These are phyloP conservation scores for Drosophila lowei DNA, from an alignment of 1,140 invertebrate genomes.

Conservation along the genomic window DNA sequence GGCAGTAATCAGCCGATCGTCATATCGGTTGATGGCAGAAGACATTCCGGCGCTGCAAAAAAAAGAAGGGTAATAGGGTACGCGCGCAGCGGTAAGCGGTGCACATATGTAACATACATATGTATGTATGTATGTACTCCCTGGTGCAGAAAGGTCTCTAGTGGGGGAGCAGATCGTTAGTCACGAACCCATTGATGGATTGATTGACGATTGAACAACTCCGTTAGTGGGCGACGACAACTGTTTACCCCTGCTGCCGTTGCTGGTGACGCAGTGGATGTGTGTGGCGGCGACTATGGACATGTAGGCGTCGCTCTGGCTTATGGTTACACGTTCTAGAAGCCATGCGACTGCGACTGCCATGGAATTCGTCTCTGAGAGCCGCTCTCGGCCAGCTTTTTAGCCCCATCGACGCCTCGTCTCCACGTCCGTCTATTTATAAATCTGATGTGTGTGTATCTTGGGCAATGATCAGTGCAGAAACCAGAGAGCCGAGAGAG, in stretches of 20 bases:
- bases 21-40: conserved; percentile 15
- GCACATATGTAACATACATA: no score
- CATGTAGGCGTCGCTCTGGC: conserved; percentile 38
- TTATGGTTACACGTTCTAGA: conserved; percentile 57
- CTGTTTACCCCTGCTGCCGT: conserved; percentile 19
- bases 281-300: conserved; percentile 25
- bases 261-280: conserved; percentile 35
- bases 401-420: conserved; percentile 14
- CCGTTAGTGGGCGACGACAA: conserved; percentile 30
- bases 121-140: no score
- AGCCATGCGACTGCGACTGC: conserved; percentile 65
- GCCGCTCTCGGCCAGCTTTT: conserved; percentile 36
- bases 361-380: conserved; percentile 54
- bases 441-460: conserved; percentile 77
- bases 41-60: conserved; percentile 24
- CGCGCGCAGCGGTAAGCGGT: no score
- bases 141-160: neutral
- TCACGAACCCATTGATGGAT: conserved; percentile 28
- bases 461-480: conserved; percentile 26
- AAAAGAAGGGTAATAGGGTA: neutral
- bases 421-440: conserved; percentile 63
- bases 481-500: conserved; percentile 6
- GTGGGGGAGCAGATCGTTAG: conserved; percentile 12
- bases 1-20: conserved; percentile 25
- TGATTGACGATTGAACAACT: conserved; percentile 9